Conservation (phyloP, 2,113 vertebrate species). For the Cebidichthys violaceus region DNA sequence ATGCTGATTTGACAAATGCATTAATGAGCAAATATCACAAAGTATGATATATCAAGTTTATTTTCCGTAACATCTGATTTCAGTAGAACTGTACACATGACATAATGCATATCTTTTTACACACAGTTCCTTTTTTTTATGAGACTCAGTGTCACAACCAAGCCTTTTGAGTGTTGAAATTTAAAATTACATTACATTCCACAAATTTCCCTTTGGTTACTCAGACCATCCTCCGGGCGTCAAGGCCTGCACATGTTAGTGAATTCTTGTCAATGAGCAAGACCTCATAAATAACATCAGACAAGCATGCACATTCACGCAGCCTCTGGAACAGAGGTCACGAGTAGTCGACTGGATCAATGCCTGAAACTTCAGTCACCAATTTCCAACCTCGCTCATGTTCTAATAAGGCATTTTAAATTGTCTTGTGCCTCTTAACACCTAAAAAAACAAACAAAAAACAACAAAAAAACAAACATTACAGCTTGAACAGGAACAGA, state of each 20-base stretch:
- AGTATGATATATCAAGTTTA: constrained; percentile 57
- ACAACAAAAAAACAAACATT: constrained; percentile 13
- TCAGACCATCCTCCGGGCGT: constrained; percentile 38
- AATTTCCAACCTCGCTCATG: not conserved
- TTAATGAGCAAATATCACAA: constrained; percentile 15
- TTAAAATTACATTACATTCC: constrained; percentile 71
- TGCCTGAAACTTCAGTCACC: constrained; percentile 14
- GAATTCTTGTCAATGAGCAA: constrained; percentile 44
- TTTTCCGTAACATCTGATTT: constrained; percentile 64
- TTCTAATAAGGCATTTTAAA: constrained; percentile 19
- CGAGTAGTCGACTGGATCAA: constrained; percentile 34
- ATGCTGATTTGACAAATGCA: constrained; percentile 2
- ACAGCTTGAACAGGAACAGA: constrained; percentile 11
- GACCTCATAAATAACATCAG: constrained; percentile 56
- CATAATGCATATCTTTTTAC: constrained; percentile 60
- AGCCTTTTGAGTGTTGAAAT: constrained; percentile 45
- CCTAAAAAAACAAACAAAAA: not conserved
- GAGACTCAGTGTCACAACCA: constrained; percentile 33
- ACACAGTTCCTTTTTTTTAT: constrained; percentile 42
- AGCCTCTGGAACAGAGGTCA: constrained; percentile 52
- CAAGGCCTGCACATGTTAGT: constrained; percentile 24
- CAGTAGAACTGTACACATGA: constrained; percentile 68
- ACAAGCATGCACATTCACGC: constrained; percentile 63
- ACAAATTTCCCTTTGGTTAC: constrained; percentile 66
- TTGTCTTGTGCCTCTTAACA: constrained; percentile 14